Evolutionary conservation across 2,113 vertebrate species (phyloP), one percentile per base, ranked within the genome.

Genomic region (Macaca mulatta): DNA sequence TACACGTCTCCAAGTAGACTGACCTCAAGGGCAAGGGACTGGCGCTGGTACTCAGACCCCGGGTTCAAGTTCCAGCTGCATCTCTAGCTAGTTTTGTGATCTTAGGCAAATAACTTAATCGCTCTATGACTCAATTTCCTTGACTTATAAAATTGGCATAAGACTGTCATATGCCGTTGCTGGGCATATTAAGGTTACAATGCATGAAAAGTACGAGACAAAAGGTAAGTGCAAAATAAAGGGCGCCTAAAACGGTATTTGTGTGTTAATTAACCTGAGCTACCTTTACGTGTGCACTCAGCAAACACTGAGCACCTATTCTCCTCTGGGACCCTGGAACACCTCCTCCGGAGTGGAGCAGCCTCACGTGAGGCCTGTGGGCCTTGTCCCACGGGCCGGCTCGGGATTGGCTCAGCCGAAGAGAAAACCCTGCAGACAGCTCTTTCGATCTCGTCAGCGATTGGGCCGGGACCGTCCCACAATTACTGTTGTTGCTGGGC

Each of bases 401-500:
- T 92, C 80, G 3, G 55, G 92, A 97, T 27, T 97, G 97, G 97
- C 35, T 96, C 30, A 0, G 18, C 40, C 0, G 0, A 13, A 43
- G 55, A 52, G 74, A 82, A 92, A 90, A 22, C 83, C 75, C 97
- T 90, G 22, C 97, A 96, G 90, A 87, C 40, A 17, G 0, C 30
- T 6, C 55, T 9, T 55, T 7, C 5, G 4, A 4, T 77, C 61
- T 84, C 32, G 1, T 11, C 59, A 8, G 20, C 72, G 59, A 80
- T 93, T 88, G 96, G 95, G 18, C 61, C 14, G 4, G 7, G 6
- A 4, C 7, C 0, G 6, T 7, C 14, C 5, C 8, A 32, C 59
- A 6, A 22, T 64, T 52, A 12, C 72, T 70, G 55, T 12, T 77
- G 94, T 97, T 87, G 94, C 94, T 70, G 89, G 79, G 85, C 35